Percentiles rank a stretch among this genome's conserved stretches.
phyloP scores from a whole-genome alignment of 2,888 invertebrate species.

The Sphaeridia pumilis region DNA sequence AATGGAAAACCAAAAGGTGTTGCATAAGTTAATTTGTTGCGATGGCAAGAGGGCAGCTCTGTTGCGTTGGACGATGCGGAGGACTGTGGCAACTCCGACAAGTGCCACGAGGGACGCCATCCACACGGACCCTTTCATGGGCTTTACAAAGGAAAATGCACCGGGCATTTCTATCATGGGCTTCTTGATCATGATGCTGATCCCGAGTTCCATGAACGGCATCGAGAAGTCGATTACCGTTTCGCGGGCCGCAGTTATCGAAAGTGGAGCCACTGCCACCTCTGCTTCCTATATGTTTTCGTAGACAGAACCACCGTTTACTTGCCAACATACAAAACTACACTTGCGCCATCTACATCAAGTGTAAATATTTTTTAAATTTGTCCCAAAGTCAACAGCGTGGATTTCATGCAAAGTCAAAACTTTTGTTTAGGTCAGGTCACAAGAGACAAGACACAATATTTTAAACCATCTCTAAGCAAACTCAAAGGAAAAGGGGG shows the following conservation, averaged over 20 bases:
- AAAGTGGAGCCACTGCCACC: conserved; percentile 76
- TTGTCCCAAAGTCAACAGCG: too few relatives aligned
- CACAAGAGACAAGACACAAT: too few relatives aligned
- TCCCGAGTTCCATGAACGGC: conserved; percentile 88
- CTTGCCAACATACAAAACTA: too few relatives aligned
- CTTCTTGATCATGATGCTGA: conserved; percentile 68
- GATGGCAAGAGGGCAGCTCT: conserved; percentile 13
- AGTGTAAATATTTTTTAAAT: too few relatives aligned
- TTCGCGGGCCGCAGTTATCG: conserved; percentile 80
- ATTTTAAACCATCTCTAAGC: too few relatives aligned
- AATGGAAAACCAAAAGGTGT: conserved; percentile 36
- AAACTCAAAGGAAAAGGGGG: too few relatives aligned
- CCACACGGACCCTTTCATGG: conserved; percentile 34
- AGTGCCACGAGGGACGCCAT: conserved; percentile 29
- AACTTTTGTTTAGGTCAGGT: too few relatives aligned
- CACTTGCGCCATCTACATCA: too few relatives aligned
- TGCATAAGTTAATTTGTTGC: conserved; percentile 25
- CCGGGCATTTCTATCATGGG: conserved; percentile 57
- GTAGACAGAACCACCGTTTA: background rate
- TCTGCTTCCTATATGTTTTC: conserved; percentile 58
- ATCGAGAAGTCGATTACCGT: conserved; percentile 94
- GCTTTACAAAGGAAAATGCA: conserved; percentile 62
- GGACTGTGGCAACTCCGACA: conserved; percentile 31
- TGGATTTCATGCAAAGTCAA: too few relatives aligned
- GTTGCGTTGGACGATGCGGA: conserved; percentile 34